Evolutionary conservation across 2,797 vertebrate genomes (phyloP).

Genomic region (Coregonus ussuriensis): DNA sequence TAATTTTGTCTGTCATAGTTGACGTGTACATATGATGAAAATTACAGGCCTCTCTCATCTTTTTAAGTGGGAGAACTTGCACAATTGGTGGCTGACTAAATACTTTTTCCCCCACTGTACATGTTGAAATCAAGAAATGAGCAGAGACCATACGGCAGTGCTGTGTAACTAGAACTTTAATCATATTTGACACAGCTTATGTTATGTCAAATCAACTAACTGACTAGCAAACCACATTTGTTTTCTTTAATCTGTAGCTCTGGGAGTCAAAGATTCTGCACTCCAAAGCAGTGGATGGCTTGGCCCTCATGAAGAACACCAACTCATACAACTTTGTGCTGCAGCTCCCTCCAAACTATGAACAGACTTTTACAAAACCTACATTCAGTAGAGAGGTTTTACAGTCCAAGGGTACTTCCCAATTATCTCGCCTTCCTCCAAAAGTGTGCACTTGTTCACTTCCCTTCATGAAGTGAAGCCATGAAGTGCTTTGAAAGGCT

Average conservation of each 20-base stretch:
- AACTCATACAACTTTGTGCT: conserved; percentile 80
- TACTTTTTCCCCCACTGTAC: not conserved
- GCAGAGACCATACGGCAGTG: not conserved
- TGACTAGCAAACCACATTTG: not conserved
- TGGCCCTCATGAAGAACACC: conserved; percentile 73
- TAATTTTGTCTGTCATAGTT: too few relatives aligned
- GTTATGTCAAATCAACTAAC: not conserved
- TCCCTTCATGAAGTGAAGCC: not conserved
- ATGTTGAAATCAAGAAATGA: not conserved
- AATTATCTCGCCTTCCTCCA: not conserved
- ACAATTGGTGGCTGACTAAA: too few relatives aligned
- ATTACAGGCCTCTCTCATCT: too few relatives aligned
- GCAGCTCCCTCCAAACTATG: conserved; percentile 81
- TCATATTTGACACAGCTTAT: not conserved
- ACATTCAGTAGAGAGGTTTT: conserved; percentile 50
- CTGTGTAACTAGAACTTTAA: not conserved
- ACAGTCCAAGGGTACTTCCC: not conserved
- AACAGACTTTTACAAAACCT: conserved; percentile 72
- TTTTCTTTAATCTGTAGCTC: conserved; percentile 68
- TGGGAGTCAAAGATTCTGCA: conserved; percentile 95
- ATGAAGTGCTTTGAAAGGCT: too few relatives aligned
- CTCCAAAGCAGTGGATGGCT: conserved; percentile 92
- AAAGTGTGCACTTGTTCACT: not conserved
- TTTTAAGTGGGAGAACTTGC: too few relatives aligned
- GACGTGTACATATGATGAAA: too few relatives aligned